Conservation (phyloP, 2,888 invertebrate species). For the Stramonita haemastoma region DNA sequence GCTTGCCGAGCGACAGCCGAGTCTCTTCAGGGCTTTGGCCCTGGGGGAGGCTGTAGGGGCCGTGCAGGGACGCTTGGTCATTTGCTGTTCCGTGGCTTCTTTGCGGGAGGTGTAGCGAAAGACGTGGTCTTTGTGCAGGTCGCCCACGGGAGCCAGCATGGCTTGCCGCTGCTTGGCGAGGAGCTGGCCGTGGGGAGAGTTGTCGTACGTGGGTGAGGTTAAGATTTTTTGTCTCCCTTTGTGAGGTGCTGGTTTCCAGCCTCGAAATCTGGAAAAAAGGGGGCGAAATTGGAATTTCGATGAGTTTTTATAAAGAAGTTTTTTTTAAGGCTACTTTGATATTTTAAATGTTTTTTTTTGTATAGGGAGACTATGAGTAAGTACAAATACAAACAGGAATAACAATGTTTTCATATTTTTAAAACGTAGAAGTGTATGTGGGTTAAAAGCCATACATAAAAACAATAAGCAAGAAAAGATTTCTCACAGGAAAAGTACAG, state of each 20-base stretch:
- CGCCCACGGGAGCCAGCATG: constrained; percentile 53
- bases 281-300: no score
- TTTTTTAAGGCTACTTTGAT: no score
- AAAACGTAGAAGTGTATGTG: no score
- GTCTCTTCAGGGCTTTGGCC: not conserved
- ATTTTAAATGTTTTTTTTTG: no score
- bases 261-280: constrained; percentile 59
- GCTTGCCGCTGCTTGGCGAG: constrained; percentile 53
- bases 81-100: constrained; percentile 37
- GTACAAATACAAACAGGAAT: no score
- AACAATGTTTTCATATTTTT: no score
- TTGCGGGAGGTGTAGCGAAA: constrained; percentile 54
- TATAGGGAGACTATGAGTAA: no score
- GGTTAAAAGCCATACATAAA: no score
- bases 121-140: constrained; percentile 58
- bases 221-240: constrained; percentile 64
- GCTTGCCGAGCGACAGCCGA: not conserved
- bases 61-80: constrained; percentile 54
- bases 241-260: constrained; percentile 62
- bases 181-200: constrained; percentile 59
- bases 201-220: constrained; percentile 56
- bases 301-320: no score
- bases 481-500: no score
- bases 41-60: constrained; percentile 53
- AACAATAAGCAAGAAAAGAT: no score